Evolutionary conservation across 2,113 vertebrate species (phyloP).

Genomic region (Protomyctophum bolini): DNA sequence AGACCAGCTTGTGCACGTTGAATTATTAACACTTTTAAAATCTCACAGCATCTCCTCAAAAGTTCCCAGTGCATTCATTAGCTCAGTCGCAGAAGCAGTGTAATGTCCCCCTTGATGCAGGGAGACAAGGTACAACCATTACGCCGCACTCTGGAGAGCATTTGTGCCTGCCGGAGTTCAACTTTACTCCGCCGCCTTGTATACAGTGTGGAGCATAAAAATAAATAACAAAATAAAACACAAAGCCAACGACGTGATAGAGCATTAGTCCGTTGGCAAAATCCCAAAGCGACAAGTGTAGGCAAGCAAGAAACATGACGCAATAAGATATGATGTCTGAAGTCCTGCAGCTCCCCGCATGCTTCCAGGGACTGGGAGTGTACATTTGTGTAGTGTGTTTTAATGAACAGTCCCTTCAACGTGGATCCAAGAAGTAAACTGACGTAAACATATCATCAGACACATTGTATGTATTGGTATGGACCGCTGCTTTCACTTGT

Average conservation of each 20-base stretch:
- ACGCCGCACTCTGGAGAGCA: constrained; percentile 43
- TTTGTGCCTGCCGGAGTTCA: constrained; percentile 31
- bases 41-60: constrained; percentile 43
- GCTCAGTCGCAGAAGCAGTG: constrained; percentile 37
- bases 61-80: constrained; percentile 64
- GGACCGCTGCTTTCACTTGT: too few species aligned
- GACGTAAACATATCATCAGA: neutral
- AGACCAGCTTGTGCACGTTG: constrained; percentile 52
- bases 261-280: constrained; percentile 14
- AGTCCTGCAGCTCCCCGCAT: neutral
- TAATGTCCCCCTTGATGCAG: constrained; percentile 49
- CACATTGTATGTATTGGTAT: neutral
- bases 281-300: constrained; percentile 10
- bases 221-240: neutral
- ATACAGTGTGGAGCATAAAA: constrained; percentile 22
- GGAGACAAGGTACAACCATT: constrained; percentile 54
- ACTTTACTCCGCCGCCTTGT: constrained; percentile 11
- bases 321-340: neutral
- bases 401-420: neutral
- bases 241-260: constrained; percentile 5
- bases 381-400: constrained; percentile 1
- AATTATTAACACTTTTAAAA: constrained; percentile 71
- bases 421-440: neutral
- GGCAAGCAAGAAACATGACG: neutral
- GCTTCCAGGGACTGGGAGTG: neutral